Evolutionary conservation across 1,140 invertebrate species (phyloP).

Genomic region (Metopolophium dirhodum): DNA sequence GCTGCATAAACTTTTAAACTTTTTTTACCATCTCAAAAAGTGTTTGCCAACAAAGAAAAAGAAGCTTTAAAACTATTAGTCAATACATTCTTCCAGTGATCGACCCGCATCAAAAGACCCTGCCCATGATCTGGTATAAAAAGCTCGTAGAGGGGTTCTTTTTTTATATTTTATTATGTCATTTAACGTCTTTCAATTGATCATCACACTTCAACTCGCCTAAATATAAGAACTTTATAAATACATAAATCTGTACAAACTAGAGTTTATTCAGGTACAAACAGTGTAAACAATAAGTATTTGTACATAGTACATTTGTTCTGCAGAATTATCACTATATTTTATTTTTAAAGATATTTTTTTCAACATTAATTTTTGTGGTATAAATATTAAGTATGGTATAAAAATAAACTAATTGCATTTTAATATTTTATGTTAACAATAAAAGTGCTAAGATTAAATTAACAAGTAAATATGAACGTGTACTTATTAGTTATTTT

Average conservation of each 20-base stretch:
- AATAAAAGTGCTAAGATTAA: background rate
- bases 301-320: background rate
- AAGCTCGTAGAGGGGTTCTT: background rate
- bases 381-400: background rate
- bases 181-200: background rate
- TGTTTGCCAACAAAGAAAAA: conserved; percentile 7
- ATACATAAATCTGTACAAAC: background rate
- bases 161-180: conserved; percentile 9
- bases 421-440: background rate
- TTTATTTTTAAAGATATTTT: background rate
- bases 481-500: background rate
- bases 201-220: background rate
- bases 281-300: background rate
- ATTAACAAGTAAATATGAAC: background rate
- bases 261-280: background rate
- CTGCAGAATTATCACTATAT: background rate
- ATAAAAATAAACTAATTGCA: background rate
- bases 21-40: background rate
- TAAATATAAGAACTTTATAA: background rate
- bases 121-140: background rate
- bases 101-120: background rate
- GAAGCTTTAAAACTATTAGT: conserved; percentile 16
- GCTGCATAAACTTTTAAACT: background rate
- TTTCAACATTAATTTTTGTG: background rate
- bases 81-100: background rate